Base-by-base conservation (phyloP, 2,888 invertebrate genomes). In the Chrysomela aeneicollis region DNA sequence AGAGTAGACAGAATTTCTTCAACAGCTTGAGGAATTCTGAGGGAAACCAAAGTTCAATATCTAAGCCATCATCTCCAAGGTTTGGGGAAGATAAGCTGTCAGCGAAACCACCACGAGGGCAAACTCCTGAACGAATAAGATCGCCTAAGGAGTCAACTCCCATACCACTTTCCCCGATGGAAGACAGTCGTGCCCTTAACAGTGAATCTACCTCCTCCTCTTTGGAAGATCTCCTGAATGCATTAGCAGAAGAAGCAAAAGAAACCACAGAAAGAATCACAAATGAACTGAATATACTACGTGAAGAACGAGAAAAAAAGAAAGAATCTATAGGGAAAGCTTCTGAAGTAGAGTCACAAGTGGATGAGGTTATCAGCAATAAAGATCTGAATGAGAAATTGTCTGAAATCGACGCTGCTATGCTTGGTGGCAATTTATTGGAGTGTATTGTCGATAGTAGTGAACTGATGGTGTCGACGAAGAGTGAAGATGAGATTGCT, bases 211-310 rank as follows among this genome's bases (percentile, higher is more conserved):
- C 66, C 6, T 64, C 71, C 8, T 74, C 76, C 17, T 84, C 85
- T 65, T 82, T 92, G 79, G 91, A 92, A 79, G 91, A 92, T 77
- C 87, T 92, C 37, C 83, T 92, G 57, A 89, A 90, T 74, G 88
- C 90, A 78, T 85, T 92, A 65, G 91, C 91, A 10, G 88, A 88
- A 77, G 92, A 92, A 85, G 91, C 92, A 12, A 88, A 89, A 83
- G 90, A 90, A 77, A 90, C 90, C 50, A 91, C 90, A 77, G 89
- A 90, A 70, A 88, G 80, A 58, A 82, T 82, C 32, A 88, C 88
- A n/a, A 86, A 87, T 69, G 90, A 91, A 68, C 82, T 91, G 76
- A 76, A 77, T 57, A 69, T 74, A 32, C 70, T 80, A 3, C 74
- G 73, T 51, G 75, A 76, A 49, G 75, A 75, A 50, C 73, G 70